Base-by-base conservation (phyloP, 2,113 vertebrate species). In the Petrocephalus zakoni region DNA sequence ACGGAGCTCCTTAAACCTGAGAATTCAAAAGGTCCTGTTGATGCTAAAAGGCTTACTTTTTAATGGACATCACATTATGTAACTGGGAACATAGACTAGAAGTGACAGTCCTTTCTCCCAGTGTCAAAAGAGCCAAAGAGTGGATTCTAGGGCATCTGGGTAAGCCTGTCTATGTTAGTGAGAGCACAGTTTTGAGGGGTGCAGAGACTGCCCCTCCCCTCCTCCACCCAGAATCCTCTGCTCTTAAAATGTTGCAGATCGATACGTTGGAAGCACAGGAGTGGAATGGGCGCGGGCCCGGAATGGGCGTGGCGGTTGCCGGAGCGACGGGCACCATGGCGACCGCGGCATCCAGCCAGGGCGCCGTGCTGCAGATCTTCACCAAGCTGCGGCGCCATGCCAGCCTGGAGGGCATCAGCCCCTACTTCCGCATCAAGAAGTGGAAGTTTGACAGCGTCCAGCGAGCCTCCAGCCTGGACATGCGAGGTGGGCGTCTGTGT, bases 361-460 rank as follows among this genome's bases (percentile, higher is more conserved):
- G 97, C 55, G 93, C 96, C 0, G 96, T 98, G 55, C 93, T 98
- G 19, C 96, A 97, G 88, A 97, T 99, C 94, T 94, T 99, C 91
- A 95, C 96, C 75, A 97, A 97, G 88, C 94, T 99, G 92, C 95
- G 97, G 1, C 97, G 98, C 1, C 97, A 99, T 0, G 96, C 98
- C 89, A 99, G 98, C 93, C 94, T 99, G 90, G 98, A 99, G 0
- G 97, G 97, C 51, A 96, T 97, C 4, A 97, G 97, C 88, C 98
- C 97, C 88, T 98, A 97, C 93, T 98, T 98, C 93, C 97, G 92
- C 87, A 96, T 97, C 93, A 97, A 97, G 94, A 97, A 96, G 85
- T 99, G 97, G 97, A 98, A 97, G 89, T 94, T 98, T 89, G 97
- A 98, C 93, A 96, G 95, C 89, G 97, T 94, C 90, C 98, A 98